phyloP scores from a whole-genome alignment of 2,888 invertebrate species.

The Oegoconia quadripuncta region DNA sequence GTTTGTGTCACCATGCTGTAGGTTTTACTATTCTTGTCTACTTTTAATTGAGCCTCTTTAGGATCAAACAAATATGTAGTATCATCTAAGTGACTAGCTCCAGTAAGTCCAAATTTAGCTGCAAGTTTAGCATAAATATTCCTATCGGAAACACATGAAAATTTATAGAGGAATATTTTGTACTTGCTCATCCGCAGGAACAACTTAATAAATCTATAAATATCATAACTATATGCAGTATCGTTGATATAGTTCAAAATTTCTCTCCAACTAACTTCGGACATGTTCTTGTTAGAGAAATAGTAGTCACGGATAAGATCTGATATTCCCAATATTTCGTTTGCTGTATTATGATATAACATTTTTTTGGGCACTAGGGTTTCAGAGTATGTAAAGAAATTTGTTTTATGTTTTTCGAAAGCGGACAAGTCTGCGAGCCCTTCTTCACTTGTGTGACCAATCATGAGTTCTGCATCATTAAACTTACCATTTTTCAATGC shows the following conservation, averaged over 20 bases:
- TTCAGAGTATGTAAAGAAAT: slow-evolving; percentile 35
- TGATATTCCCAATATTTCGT: slow-evolving; percentile 30
- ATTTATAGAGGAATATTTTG: slow-evolving; percentile 37
- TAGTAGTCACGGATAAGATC: slow-evolving; percentile 38
- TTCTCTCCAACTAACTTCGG: slow-evolving; percentile 27
- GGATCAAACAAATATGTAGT: slow-evolving; percentile 47
- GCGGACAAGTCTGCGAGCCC: slow-evolving; percentile 42
- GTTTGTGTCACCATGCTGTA: slow-evolving; percentile 40
- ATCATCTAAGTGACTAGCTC: slow-evolving; percentile 51
- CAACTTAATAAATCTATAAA: slow-evolving; percentile 25
- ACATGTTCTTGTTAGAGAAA: slow-evolving; percentile 32
- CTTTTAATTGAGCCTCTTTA: slow-evolving; percentile 29
- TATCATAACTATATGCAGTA: slow-evolving; percentile 23
- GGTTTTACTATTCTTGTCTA: slow-evolving; percentile 37
- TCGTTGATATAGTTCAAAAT: slow-evolving; percentile 31
- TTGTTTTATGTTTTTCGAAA: slow-evolving; percentile 22
- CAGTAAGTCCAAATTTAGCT: slow-evolving; percentile 34
- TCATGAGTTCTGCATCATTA: slow-evolving; percentile 80
- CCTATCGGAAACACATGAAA: slow-evolving; percentile 40
- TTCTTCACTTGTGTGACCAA: slow-evolving; percentile 85
- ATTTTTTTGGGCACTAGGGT: slow-evolving; percentile 39
- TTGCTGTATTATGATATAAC: slow-evolving; percentile 23
- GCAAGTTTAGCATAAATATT: slow-evolving; percentile 36
- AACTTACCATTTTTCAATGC: slow-evolving; percentile 57
- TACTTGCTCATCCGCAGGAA: slow-evolving; percentile 22